Conservation (phyloP, 2,113 vertebrate species). For the Pterocles gutturalis region DNA sequence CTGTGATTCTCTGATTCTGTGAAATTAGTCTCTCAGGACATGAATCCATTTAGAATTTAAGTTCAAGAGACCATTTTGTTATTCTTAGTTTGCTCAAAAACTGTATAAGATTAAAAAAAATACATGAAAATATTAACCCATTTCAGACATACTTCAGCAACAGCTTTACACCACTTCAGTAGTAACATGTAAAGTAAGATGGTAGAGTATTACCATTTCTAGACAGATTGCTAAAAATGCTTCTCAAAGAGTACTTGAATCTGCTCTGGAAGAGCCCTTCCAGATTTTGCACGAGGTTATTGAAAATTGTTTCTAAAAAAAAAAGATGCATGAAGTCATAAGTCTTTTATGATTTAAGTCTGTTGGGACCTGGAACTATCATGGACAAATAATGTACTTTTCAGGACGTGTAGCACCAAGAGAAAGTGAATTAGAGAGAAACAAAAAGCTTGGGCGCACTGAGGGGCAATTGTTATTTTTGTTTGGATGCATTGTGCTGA, state of each 20-base stretch:
- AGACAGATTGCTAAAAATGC: neutral
- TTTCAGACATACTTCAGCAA: neutral
- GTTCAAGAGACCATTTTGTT: neutral
- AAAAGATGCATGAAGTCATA: accelerated
- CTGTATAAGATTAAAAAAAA: neutral
- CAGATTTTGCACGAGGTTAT: neutral
- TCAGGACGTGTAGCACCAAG: neutral
- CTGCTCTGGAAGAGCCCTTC: neutral
- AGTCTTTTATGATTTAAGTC: neutral
- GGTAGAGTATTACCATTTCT: neutral
- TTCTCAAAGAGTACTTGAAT: neutral
- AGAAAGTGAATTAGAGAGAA: neutral
- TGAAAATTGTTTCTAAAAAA: neutral
- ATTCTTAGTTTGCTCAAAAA: neutral
- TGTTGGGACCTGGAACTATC: neutral
- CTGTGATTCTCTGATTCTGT: no score
- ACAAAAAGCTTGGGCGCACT: neutral
- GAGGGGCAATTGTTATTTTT: neutral
- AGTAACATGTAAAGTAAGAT: accelerated
- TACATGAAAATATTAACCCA: neutral
- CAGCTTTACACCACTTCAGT: neutral
- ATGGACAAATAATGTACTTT: neutral
- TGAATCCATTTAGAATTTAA: neutral
- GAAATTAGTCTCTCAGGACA: neutral
- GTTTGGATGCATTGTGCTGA: neutral